Conservation (phyloP, 2,797 vertebrate genomes). For the Enteromius anoplus region DNA sequence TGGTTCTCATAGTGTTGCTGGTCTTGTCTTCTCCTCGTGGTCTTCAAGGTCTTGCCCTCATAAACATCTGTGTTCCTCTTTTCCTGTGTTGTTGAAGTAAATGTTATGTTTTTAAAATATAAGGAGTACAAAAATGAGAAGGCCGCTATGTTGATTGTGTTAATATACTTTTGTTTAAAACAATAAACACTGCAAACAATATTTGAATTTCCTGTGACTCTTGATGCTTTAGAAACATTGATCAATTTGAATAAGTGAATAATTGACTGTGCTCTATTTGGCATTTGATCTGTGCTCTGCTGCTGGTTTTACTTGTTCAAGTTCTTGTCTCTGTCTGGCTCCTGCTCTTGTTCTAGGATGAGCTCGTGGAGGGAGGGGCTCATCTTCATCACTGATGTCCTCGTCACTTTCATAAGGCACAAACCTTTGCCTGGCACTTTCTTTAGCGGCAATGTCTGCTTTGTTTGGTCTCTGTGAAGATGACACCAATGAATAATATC, state of each 20-base stretch:
- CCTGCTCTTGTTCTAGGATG: conserved; percentile 49
- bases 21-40: conserved; percentile 4
- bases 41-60: conserved; percentile 7
- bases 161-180: not conserved
- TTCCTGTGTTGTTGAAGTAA: conserved; percentile 23
- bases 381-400: conserved; percentile 41
- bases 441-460: conserved; percentile 19
- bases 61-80: conserved; percentile 24
- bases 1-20: not conserved
- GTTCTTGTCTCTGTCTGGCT: conserved; percentile 43
- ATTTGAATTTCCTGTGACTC: not conserved
- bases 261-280: conserved; percentile 25
- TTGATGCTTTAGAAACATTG: not conserved
- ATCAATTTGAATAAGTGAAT: conserved; percentile 5
- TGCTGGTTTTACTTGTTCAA: conserved; percentile 51
- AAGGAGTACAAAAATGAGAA: not conserved
- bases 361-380: conserved; percentile 23
- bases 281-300: conserved; percentile 10
- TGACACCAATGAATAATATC: not conserved
- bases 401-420: conserved; percentile 31
- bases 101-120: conserved; percentile 40
- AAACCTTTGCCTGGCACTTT: conserved; percentile 1
- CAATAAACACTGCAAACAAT: conserved; percentile 28
- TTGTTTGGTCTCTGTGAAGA: conserved; percentile 41
- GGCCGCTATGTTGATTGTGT: not conserved